Base-by-base conservation (phyloP, 2,888 invertebrate species). In the Zhengitettix transpicula region DNA sequence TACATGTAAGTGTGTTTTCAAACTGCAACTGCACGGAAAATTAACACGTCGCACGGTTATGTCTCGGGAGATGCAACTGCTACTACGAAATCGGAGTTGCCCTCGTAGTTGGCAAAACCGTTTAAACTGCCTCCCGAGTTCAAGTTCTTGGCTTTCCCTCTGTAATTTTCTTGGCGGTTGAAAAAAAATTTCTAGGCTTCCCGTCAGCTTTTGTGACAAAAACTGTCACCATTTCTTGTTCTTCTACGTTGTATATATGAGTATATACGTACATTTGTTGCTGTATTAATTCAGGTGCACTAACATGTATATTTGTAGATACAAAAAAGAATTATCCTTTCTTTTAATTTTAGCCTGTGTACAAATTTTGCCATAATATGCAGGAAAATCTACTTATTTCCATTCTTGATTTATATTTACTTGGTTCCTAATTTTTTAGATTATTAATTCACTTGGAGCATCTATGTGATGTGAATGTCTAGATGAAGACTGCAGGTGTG, bases 381-480 rank as follows among this genome's bases (percentile, higher is more conserved):
- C 51, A 14, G 52, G 53, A 55, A 56, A 58, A 55, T 52, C 28
- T 28, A 28, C 28, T 56, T 52, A 40, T 61, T 58, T 59, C 57
- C 56, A 41, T 58, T 56, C 47, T 52, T 58, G 52, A 55, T 58
- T 53, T 55, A 60, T 58, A 58, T 56, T 57, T 61, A 61, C 61
- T 63, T 61, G 61, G 64, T 64, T 64, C 64, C 64, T 64, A 64
- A 64, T 64, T 62, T 64, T 62, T 62, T 61, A 54, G 28, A 28
- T 28, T 28, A 28, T 28, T 28, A 28, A 28, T 28, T 28, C 28
- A 28, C 28, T 28, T 41, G 15, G 41, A 40, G 53, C 11, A 28
- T 47, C n/a, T 52, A 56, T 59, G 17, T 41, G 14, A 44, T 55
- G 47, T 59, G 56, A 40, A 55, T 59, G 56, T 14, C 14, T 55